Conservation (phyloP, 2,113 vertebrate genomes). For the Rattus rattus region DNA sequence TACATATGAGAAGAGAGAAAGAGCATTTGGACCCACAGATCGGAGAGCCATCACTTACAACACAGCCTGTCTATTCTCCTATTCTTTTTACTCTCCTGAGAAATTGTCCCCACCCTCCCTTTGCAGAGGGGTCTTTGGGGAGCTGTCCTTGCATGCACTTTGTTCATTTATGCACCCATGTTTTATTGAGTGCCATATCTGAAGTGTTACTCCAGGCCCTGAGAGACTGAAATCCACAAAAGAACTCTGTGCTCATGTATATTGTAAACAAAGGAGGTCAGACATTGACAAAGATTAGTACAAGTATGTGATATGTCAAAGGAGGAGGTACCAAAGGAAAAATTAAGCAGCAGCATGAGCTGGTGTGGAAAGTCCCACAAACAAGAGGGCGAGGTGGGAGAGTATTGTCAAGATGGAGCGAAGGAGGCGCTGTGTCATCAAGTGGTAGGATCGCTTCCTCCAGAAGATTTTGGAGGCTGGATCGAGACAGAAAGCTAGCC, state of each 20-base stretch:
- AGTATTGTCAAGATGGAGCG: not conserved
- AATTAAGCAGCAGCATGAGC: not conserved
- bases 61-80: not conserved
- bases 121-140: not conserved
- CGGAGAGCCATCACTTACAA: not conserved
- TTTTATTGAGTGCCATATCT: not conserved
- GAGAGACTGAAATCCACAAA: not conserved
- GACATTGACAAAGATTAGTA: constrained; percentile 17
- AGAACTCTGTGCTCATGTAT: not conserved
- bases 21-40: not conserved
- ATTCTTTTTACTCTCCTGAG: not conserved
- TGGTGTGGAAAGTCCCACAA: not conserved
- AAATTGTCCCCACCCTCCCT: not conserved
- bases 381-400: not conserved
- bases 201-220: not conserved
- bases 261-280: not conserved
- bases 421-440: not conserved
- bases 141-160: not conserved
- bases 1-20: not conserved
- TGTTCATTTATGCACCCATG: not conserved
- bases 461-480: not conserved
- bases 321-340: not conserved
- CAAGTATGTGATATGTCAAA: not conserved
- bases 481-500: not conserved
- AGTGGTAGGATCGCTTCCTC: not conserved